Conservation (phyloP, 2,888 invertebrate species). For the Acleris emargana region DNA sequence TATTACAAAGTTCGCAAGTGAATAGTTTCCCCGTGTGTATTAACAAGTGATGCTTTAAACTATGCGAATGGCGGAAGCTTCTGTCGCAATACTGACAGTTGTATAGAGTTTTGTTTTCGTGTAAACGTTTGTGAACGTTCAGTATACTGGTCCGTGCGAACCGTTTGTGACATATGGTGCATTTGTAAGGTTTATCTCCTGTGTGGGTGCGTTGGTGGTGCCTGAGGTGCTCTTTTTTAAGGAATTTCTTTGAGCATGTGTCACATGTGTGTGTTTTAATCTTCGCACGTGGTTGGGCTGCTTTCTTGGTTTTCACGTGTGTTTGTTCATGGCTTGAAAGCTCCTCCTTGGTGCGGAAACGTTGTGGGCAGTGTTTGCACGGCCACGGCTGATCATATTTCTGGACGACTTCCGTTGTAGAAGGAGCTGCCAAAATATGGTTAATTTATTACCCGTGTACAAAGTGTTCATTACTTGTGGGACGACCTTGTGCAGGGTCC, state of each 20-base stretch:
- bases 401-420: too few species aligned
- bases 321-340: too few species aligned
- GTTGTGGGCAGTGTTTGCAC: too few species aligned
- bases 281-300: neutral
- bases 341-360: too few species aligned
- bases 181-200: slow-evolving; percentile 7
- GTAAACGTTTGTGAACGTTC: neutral
- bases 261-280: neutral
- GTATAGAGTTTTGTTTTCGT: neutral
- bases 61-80: neutral
- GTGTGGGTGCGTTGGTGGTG: neutral
- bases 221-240: neutral
- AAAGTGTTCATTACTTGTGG: too few species aligned
- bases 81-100: neutral
- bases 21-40: neutral
- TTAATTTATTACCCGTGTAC: too few species aligned
- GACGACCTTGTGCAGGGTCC: too few species aligned
- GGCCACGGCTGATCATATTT: too few species aligned
- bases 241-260: neutral
- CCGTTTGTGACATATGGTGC: neutral
- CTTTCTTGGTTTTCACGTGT: neutral
- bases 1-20: slow-evolving; percentile 3
- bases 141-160: neutral
- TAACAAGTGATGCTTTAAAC: neutral
- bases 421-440: too few species aligned